These are phyloP conservation scores for Urocyon cinereoargenteus DNA, from an alignment of 2,797 vertebrate genomes.

Conservation along the genomic window DNA sequence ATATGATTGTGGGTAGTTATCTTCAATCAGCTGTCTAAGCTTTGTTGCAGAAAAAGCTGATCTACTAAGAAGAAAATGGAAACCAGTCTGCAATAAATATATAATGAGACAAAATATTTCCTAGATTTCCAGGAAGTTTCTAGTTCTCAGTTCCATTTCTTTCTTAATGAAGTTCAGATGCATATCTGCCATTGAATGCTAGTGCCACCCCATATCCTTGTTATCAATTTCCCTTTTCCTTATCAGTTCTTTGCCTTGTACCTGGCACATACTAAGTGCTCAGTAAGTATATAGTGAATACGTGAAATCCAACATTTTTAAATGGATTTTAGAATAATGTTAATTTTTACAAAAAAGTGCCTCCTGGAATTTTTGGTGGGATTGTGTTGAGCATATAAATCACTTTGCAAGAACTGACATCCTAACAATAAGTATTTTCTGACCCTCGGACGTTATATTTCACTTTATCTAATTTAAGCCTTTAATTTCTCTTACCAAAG, in stretches of 20 bases:
- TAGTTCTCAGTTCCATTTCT: conserved; percentile 6
- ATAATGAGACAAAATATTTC: background rate
- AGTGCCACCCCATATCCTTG: background rate
- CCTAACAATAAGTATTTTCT: background rate
- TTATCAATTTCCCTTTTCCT: background rate
- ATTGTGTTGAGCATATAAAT: background rate
- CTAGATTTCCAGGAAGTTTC: background rate
- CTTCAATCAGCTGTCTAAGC: background rate
- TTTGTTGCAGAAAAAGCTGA: conserved; percentile 1
- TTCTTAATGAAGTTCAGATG: conserved; percentile 22
- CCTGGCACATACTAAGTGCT: conserved; percentile 8
- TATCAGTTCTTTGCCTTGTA: background rate
- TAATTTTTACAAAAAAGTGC: background rate
- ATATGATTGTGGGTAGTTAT: background rate
- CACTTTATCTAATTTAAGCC: conserved; percentile 12
- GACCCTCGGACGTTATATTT: background rate
- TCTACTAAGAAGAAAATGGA: conserved; percentile 29
- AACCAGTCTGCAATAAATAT: background rate
- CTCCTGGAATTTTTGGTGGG: background rate
- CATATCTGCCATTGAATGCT: background rate
- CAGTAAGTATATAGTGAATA: background rate
- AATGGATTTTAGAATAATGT: background rate
- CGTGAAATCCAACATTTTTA: background rate
- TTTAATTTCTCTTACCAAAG: background rate
- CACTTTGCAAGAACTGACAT: background rate